Conservation (phyloP, 2,797 vertebrate genomes). For the Lepus oiostolus region DNA sequence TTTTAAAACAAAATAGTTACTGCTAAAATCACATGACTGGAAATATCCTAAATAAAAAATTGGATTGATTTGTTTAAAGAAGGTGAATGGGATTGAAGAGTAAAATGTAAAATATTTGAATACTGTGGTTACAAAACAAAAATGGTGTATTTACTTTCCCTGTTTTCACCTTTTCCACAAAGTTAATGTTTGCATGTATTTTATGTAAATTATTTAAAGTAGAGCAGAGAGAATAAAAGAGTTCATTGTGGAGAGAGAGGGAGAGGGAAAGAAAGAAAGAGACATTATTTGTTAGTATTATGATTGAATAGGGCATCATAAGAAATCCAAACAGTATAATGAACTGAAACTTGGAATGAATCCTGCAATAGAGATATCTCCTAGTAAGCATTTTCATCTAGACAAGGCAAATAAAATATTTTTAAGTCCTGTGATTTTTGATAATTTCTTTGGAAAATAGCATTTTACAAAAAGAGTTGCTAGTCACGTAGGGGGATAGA, state of each 20-base stretch:
- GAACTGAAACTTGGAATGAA: constrained; percentile 22
- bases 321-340: constrained; percentile 48
- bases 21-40: constrained; percentile 3
- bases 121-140: constrained; percentile 53
- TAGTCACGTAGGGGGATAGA: neutral
- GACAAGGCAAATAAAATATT: constrained; percentile 13
- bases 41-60: constrained; percentile 54
- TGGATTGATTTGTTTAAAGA: neutral
- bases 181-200: neutral
- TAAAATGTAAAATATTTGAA: constrained; percentile 29
- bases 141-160: neutral
- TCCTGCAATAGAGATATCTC: neutral
- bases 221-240: constrained; percentile 13
- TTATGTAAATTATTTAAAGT: constrained; percentile 37
- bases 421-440: constrained; percentile 15
- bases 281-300: neutral
- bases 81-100: neutral
- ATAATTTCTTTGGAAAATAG: neutral
- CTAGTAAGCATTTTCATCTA: constrained; percentile 11
- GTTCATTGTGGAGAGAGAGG: neutral
- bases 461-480: neutral
- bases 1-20: constrained; percentile 64
- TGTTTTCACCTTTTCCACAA: neutral
- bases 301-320: neutral
- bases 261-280: neutral